Conservation (phyloP, 1,140 invertebrate genomes). For the Calliopsis andreniformis region DNA sequence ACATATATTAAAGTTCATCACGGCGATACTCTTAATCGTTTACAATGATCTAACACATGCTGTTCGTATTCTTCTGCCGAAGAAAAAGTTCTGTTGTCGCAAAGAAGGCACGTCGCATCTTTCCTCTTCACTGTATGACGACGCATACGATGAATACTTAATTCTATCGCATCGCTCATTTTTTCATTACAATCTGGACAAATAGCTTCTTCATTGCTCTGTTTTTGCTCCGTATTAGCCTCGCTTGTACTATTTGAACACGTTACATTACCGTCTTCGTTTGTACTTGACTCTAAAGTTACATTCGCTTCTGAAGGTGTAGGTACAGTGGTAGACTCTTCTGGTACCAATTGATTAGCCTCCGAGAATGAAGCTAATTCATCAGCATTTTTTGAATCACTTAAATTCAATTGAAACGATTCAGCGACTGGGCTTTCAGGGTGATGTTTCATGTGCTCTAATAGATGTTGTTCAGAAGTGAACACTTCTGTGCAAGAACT, state of each 20-base stretch:
- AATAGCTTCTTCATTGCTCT: not conserved
- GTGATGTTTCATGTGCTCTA: not conserved
- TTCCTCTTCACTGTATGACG: constrained; percentile 22
- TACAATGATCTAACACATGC: constrained; percentile 30
- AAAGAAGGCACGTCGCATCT: constrained; percentile 37
- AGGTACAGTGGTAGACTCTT: not conserved
- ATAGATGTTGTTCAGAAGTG: not conserved
- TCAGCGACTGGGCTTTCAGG: not conserved
- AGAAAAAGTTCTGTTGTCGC: constrained; percentile 32
- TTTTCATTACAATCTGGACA: constrained; percentile 37
- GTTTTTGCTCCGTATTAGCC: not conserved
- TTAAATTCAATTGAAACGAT: not conserved
- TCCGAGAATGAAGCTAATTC: not conserved
- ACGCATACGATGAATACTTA: constrained; percentile 33
- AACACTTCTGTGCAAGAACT: constrained; percentile 1
- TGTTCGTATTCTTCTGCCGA: constrained; percentile 33
- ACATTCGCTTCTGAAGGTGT: not conserved
- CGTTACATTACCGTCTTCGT: not conserved
- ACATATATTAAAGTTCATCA: not conserved
- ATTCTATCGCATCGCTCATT: not conserved
- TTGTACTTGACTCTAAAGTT: not conserved
- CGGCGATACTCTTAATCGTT: constrained; percentile 35
- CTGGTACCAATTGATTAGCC: not conserved
- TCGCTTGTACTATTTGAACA: not conserved
- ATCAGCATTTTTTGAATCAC: not conserved